Base-by-base conservation (phyloP, 2,797 vertebrate species). In the Amblyraja radiata region DNA sequence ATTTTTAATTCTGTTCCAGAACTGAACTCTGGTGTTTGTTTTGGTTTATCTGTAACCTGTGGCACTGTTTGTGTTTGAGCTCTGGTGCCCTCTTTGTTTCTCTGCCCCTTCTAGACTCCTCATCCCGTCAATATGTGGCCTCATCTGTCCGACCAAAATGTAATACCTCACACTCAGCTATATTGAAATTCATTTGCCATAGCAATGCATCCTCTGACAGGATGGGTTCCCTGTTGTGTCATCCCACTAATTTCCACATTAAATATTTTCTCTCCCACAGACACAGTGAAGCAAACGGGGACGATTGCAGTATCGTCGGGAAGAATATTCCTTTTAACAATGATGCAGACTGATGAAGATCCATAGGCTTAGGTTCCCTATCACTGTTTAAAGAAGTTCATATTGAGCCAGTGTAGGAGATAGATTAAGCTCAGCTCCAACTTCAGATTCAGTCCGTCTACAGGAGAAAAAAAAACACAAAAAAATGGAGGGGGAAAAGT, bases 261-360 rank as follows among this genome's bases (percentile, higher is more conserved):
- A 88, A 88, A 88, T 88, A 88, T 88, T 32, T 88, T 88, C 84
- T 88, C 84, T 88, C 91, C 74, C 28, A 93, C 95, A 96, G 96
- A 95, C 96, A 94, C 95, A 95, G 94, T 96, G 96, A 96, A 95
- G 95, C 95, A 95, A 95, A 95, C 95, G 95, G 95, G 95, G 84
- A 88, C n/a, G 84, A 95, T 95, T 94, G 94, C 95, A 94, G 94
- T 95, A 95, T 95, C 96, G 95, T 95, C 95, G 95, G 95, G 95
- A 95, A 95, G 94, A 94, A 93, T 95, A 88, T 94, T 95, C 83
- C 94, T 95, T 88, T 88, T 88, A 88, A 88, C 84, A 94, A 94
- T 91, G 94, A 94, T 78, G 93, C 94, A 94, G 68, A 93, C 94
- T 83, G 14, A 93, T 93, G 90, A 93, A 93, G 88, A 93, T 93